Conservation (phyloP, 2,113 vertebrate genomes). For the Murina feae region DNA sequence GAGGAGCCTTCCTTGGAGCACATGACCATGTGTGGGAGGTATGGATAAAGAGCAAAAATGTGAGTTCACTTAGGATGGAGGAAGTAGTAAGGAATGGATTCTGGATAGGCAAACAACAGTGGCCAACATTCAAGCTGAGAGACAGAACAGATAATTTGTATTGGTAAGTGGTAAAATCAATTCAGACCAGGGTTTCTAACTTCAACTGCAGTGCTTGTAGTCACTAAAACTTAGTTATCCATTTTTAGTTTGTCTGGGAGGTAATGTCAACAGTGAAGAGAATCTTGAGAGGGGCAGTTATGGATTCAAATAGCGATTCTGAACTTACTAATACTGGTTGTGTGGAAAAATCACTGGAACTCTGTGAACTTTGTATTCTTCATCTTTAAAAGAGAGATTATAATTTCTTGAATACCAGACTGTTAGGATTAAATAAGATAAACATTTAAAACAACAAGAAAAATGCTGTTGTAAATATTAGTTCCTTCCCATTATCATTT, state of each 20-base stretch:
- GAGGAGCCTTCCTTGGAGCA: background rate
- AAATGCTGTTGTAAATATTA: background rate
- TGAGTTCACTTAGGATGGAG: background rate
- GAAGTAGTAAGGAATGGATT: background rate
- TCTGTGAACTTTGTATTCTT: background rate
- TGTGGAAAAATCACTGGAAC: background rate
- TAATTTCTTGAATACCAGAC: background rate
- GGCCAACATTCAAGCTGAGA: background rate
- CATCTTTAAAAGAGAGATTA: background rate
- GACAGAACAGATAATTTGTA: background rate
- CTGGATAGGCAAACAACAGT: background rate
- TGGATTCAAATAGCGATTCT: background rate
- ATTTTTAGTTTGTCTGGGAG: constrained; percentile 12
- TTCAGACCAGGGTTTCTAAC: background rate
- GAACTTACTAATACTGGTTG: background rate
- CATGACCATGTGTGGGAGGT: background rate
- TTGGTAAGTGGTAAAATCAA: background rate
- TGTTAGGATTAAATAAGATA: background rate
- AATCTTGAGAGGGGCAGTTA: background rate
- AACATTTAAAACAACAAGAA: constrained; percentile 11
- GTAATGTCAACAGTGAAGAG: background rate
- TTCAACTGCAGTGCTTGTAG: background rate
- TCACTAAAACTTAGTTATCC: background rate
- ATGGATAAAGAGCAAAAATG: background rate
- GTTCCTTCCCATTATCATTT: background rate